Evolutionary conservation across 2,797 vertebrate species (phyloP).

Genomic region (Manis javanica): DNA sequence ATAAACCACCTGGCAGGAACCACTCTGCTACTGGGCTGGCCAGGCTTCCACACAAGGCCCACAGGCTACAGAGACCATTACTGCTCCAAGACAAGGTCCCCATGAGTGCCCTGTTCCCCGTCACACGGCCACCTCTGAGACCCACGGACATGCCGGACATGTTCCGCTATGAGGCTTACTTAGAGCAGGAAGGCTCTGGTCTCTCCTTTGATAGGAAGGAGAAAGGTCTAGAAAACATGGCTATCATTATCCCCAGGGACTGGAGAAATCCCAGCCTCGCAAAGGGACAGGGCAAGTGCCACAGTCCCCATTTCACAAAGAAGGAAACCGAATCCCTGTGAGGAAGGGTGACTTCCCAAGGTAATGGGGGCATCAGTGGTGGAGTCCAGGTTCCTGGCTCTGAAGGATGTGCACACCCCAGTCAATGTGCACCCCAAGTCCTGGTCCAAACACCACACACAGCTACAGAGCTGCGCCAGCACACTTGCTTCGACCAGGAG

Average conservation of each 20-base stretch:
- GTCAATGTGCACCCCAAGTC: neutral
- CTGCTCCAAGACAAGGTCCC: neutral
- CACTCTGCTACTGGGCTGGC: neutral
- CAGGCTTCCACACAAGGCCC: too few species aligned
- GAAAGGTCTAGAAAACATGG: neutral
- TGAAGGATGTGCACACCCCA: accelerated
- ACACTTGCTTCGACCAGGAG: accelerated
- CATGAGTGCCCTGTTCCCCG: neutral
- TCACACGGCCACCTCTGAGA: neutral
- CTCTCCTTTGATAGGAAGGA: neutral
- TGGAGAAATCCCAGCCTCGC: neutral
- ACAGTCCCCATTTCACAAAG: neutral
- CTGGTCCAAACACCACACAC: accelerated
- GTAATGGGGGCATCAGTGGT: accelerated
- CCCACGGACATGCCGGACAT: too few species aligned
- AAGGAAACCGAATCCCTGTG: neutral
- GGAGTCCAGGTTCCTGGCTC: neutral
- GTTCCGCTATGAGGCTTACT: neutral
- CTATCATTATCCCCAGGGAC: neutral
- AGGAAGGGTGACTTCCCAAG: neutral
- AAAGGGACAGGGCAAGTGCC: neutral
- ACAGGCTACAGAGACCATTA: neutral
- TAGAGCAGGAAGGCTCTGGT: neutral
- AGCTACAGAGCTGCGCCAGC: accelerated
- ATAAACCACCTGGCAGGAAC: neutral